Evolutionary conservation across 2,113 vertebrate genomes (phyloP), one percentile per base, ranked within the genome.

Genomic region (Perognathus longimembris): DNA sequence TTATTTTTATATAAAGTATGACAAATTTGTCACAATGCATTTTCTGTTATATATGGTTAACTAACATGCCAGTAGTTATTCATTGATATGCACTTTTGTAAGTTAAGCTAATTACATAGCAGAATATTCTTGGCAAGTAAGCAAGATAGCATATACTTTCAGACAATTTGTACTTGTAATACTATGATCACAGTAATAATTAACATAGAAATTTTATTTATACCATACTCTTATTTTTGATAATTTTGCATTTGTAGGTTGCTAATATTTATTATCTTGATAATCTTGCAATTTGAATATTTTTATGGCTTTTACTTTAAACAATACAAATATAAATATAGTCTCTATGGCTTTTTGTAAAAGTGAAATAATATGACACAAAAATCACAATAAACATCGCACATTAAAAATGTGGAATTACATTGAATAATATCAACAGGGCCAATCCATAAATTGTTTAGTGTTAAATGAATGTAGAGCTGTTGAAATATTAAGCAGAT

Each of bases 91-190:
- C 3, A 75, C 2, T 3, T n/a, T 34, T 78, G 1, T 50, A 1
- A 61, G 34, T 85, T 81, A 81, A 92, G 70, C 2, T 22, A 89
- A 66, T 32, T 81, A 86, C 17, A 89, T 36, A 89, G 28, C 32
- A 83, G 85, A 82, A 63, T 59, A 78, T 86, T 77, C 76, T 61
- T 20, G 3, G 3, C 1, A 21, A 66, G 7, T 61, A 7, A 64
- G 71, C 20, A 40, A 81, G 54, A 40, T 30, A 10, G 38, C 8
- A 38, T 45, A 32, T 66, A 5, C 24, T 24, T 34, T 71, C 54
- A 50, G 1, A 67, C 4, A 32, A 32, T 30, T 36, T 90, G 32
- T 34, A 24, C 36, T 40, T 3, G 9, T 86, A 32, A 59, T 82
- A 34, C 1, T 32, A 38, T 77, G 30, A 69, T 66, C 42, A 66